phyloP scores from a whole-genome alignment of 2,888 invertebrate genomes.

The Beris morrisii region DNA sequence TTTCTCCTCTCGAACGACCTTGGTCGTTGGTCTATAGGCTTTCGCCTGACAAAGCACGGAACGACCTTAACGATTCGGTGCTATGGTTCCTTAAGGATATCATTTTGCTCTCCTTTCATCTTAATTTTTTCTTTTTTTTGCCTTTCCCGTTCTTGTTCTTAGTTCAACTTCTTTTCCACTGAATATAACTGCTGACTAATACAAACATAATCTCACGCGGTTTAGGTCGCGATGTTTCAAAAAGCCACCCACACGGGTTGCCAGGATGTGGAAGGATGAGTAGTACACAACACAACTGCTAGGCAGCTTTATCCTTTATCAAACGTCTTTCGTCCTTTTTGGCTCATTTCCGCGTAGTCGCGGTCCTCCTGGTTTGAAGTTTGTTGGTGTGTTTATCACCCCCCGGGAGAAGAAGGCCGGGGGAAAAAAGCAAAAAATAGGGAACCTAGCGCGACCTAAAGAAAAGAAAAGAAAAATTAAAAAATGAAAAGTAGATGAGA shows the following conservation, averaged over 20 bases:
- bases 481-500: constrained; percentile 30
- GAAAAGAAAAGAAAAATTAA: constrained; percentile 28
- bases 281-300: no score
- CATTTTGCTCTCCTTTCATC: constrained; percentile 13
- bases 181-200: neutral
- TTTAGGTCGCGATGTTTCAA: no score
- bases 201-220: no score
- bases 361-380: neutral
- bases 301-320: constrained; percentile 8
- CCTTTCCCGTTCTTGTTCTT: neutral
- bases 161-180: constrained; percentile 10
- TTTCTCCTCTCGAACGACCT: constrained; percentile 15
- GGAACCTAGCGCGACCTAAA: neutral
- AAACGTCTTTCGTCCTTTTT: constrained; percentile 8
- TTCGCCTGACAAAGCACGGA: neutral
- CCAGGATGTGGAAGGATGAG: no score
- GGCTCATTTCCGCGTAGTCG: constrained; percentile 12
- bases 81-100: constrained; percentile 8
- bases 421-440: constrained; percentile 1
- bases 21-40: constrained; percentile 9
- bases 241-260: no score
- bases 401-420: neutral
- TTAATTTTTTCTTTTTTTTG: constrained; percentile 1
- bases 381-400: neutral
- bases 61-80: neutral